Evolutionary conservation across 2,113 vertebrate species (phyloP).

Genomic region (Hippocampus zosterae): DNA sequence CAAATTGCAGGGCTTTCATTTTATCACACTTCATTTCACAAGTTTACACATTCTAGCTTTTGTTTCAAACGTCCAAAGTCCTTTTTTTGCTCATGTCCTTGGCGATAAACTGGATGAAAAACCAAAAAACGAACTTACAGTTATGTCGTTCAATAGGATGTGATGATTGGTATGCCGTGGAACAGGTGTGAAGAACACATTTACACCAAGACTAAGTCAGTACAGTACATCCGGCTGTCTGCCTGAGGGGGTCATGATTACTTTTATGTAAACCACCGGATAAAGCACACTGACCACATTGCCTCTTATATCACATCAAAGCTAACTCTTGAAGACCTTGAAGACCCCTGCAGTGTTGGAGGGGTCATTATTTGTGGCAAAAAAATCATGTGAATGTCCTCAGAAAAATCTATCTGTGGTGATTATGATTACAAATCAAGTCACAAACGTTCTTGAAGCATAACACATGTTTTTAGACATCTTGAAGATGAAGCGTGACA

Average conservation of each 20-base stretch:
- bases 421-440: too few species aligned
- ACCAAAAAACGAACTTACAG: conserved; percentile 8
- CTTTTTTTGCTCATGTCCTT: conserved; percentile 31
- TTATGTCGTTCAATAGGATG: neutral
- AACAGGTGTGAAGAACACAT: conserved; percentile 46
- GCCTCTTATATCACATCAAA: neutral
- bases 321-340: neutral
- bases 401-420: neutral
- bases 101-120: conserved; percentile 27
- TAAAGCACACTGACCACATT: neutral
- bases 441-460: too few species aligned
- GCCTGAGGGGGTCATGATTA: conserved; percentile 43
- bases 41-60: conserved; percentile 31
- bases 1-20: neutral
- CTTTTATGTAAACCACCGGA: neutral
- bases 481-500: too few species aligned
- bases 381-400: neutral
- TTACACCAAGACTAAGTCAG: neutral
- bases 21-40: conserved; percentile 24
- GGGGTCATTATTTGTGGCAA: too few species aligned
- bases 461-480: too few species aligned
- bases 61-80: conserved; percentile 35
- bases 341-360: neutral
- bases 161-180: too few species aligned
- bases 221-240: conserved; percentile 5